Evolutionary conservation across 2,797 vertebrate species (phyloP), one percentile per base, ranked within the genome.

Genomic region (Limnodromus scolopaceus): DNA sequence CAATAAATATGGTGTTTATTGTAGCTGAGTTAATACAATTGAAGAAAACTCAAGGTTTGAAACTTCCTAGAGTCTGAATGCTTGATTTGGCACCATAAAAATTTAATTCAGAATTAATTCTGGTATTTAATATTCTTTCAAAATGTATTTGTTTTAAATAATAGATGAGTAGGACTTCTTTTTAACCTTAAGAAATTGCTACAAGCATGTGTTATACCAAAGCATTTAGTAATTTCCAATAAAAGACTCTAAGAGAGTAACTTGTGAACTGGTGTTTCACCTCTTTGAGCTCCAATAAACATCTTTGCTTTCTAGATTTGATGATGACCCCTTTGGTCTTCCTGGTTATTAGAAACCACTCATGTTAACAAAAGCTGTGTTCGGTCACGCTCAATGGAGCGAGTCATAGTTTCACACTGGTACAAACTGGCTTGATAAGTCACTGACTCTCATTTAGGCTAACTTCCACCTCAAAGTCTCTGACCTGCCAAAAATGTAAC

Each of bases 1-100:
- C 32, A 39, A 13, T 78, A 48, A 84, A 46, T 49, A 10, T 0
- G 0, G 4, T 28, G 17, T 16, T 45, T 3, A 1, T 3, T 77
- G 20, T 1, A 36, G 38, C 34, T 70, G 66, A 48, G 8, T 36
- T 72, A 60, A 51, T 58, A 32, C 30, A 82, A 20, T 28, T 45
- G 38, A 49, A 38, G 55, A 51, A 53, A 80, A 63, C 16, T 55
- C 51, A n/a, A 48, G 28, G 38, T 57, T 55, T 80, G 61, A 83
- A 10, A 25, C 28, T 27, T 85, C 51, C 19, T 71, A 2, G 51
- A 41, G 9, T 36, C 51, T 39, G 39, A 58, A 58, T 30, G 27
- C 25, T 85, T 71, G 25, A 45, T 91, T 70, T 87, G 39, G 13
- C 10, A 41, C n/a, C 2, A 3, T 18, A 23, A 30, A 71, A n/a